phyloP scores from a whole-genome alignment of 2,113 vertebrate genomes.

The Xiphophorus maculatus region DNA sequence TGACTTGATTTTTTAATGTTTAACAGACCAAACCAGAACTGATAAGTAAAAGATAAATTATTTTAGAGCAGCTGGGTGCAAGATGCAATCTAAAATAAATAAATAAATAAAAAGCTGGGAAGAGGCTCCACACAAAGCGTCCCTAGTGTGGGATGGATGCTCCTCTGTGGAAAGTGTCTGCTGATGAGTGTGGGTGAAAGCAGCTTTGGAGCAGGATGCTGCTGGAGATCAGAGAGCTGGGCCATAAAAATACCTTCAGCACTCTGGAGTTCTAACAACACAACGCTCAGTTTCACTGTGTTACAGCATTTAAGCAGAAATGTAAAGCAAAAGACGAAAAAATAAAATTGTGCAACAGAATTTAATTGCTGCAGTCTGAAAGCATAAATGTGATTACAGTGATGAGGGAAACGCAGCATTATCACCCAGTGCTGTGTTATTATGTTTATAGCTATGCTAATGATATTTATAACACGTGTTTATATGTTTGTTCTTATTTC shows the following conservation, averaged over 20 bases:
- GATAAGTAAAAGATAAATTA: not conserved
- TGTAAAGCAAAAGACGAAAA: not conserved
- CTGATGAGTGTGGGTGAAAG: not conserved
- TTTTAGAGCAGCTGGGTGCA: not conserved
- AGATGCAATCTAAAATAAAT: not conserved
- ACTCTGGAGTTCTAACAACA: not conserved
- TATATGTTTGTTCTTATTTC: too few species aligned
- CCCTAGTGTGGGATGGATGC: not conserved
- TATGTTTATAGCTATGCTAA: too few species aligned
- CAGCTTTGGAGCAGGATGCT: too few species aligned
- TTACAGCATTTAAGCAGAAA: not conserved
- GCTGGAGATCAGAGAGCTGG: not conserved
- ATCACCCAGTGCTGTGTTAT: too few species aligned
- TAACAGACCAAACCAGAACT: not conserved
- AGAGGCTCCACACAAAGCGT: not conserved
- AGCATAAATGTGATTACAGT: not conserved
- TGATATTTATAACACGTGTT: too few species aligned
- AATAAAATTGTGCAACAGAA: not conserved
- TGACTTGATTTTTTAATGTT: not conserved
- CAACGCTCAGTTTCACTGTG: too few species aligned
- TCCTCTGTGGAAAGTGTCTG: not conserved
- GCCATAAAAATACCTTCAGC: not conserved
- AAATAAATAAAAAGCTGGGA: not conserved
- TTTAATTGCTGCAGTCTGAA: not conserved
- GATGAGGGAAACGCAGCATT: not conserved